Evolutionary conservation across 2,888 invertebrate species (phyloP).

Genomic region (Eledona agricola): DNA sequence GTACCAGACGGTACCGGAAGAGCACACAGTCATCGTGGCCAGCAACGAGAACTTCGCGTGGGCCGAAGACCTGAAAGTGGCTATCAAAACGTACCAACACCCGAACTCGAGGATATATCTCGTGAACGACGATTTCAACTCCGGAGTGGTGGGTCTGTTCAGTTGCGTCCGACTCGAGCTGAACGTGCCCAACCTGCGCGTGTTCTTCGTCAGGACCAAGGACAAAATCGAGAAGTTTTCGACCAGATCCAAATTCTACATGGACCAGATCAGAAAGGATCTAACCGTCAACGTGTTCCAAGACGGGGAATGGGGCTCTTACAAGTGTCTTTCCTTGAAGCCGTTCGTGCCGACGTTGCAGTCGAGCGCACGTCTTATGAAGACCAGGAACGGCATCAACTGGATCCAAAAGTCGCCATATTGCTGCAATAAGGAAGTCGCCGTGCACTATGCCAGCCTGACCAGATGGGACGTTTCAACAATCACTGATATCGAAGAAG

Average conservation of each 20-base stretch:
- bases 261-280: conserved; percentile 44
- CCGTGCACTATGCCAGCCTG: conserved; percentile 13
- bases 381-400: conserved; percentile 35
- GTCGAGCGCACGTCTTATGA: conserved; percentile 63
- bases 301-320: conserved; percentile 48
- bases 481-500: conserved; percentile 78
- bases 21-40: conserved; percentile 25
- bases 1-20: conserved; percentile 18
- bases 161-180: conserved; percentile 37
- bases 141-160: conserved; percentile 48
- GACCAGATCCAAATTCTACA: conserved; percentile 40
- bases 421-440: conserved; percentile 19
- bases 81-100: conserved; percentile 13
- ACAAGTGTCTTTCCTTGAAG: conserved; percentile 40
- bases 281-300: conserved; percentile 45
- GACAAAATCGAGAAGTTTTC: conserved; percentile 40
- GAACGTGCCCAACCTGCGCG: conserved; percentile 35
- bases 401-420: conserved; percentile 75
- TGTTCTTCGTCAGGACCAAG: conserved; percentile 41
- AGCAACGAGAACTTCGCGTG: conserved; percentile 32
- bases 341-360: conserved; percentile 29
- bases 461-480: conserved; percentile 15
- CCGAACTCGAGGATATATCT: conserved; percentile 29
- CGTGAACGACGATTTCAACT: conserved; percentile 33
- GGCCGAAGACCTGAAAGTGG: conserved; percentile 36